Percentiles rank a stretch among this genome's conserved stretches.
phyloP scores from a whole-genome alignment of 2,113 vertebrate species.

The Dasyornis broadbenti region DNA sequence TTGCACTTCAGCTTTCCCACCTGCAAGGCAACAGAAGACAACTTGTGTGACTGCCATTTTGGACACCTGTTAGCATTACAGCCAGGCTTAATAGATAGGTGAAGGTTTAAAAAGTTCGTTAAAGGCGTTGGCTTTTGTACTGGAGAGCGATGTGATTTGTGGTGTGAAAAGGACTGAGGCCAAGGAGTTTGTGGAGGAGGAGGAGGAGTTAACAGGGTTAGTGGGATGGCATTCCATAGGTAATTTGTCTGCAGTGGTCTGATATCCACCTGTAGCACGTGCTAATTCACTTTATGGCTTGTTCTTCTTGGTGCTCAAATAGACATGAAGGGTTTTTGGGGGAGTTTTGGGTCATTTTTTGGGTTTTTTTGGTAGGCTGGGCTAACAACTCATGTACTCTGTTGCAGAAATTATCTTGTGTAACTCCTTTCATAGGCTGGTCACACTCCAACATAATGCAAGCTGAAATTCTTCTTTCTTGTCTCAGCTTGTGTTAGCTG shows the following conservation, averaged over 20 bases:
- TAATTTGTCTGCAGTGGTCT: not conserved
- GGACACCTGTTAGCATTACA: not conserved
- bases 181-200: not conserved
- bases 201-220: not conserved
- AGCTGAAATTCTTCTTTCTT: not conserved
- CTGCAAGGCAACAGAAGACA: not conserved
- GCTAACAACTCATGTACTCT: not conserved
- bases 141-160: not conserved
- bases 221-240: rapidly evolving
- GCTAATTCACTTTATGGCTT: not conserved
- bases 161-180: not conserved
- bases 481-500: not conserved
- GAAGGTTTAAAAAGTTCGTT: not conserved
- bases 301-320: not conserved
- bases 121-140: not conserved
- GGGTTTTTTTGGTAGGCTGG: not conserved
- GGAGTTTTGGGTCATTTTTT: not conserved
- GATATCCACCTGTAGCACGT: not conserved
- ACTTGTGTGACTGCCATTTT: not conserved
- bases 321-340: not conserved
- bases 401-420: not conserved
- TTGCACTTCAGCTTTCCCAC: not conserved
- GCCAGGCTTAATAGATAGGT: not conserved
- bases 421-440: not conserved
- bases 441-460: not conserved